phyloP scores from a whole-genome alignment of 2,888 invertebrate genomes.

The Nomada hirtipes region DNA sequence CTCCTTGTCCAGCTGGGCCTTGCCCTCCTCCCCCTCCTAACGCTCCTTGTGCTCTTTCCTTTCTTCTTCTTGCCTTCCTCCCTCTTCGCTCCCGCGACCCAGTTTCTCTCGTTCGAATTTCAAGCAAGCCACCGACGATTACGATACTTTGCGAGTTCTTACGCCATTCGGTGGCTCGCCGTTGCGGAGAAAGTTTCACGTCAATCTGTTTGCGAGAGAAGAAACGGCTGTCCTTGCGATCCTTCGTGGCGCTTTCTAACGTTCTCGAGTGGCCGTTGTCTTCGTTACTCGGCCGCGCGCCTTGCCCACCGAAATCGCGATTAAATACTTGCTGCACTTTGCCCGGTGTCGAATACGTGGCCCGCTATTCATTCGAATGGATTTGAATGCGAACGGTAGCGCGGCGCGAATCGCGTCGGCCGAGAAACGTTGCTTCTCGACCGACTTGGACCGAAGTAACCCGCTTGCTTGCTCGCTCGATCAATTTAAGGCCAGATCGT shows the following conservation, averaged over 20 bases:
- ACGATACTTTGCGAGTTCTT: conserved; percentile 54
- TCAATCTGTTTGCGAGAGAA: conserved; percentile 41
- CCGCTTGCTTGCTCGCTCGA: conserved; percentile 71
- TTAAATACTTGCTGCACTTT: too few relatives aligned
- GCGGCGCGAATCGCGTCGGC: not conserved
- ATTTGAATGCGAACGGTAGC: too few relatives aligned
- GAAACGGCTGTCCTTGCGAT: conserved; percentile 15
- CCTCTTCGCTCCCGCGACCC: conserved; percentile 28
- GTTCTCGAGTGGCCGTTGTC: too few relatives aligned
- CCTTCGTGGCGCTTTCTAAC: conserved; percentile 45
- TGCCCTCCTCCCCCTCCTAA: not conserved
- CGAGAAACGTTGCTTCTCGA: conserved; percentile 69
- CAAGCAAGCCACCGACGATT: conserved; percentile 25
- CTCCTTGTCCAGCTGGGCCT: not conserved
- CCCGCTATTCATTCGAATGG: too few relatives aligned
- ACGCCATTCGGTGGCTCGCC: conserved; percentile 45
- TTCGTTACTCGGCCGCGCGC: too few relatives aligned
- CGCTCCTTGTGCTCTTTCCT: not conserved
- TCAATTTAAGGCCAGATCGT: conserved; percentile 77
- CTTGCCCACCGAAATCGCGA: too few relatives aligned
- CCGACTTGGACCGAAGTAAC: conserved; percentile 75
- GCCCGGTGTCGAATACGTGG: too few relatives aligned
- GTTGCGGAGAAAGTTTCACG: conserved; percentile 43
- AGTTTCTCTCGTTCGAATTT: conserved; percentile 34
- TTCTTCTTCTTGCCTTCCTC: not conserved